Percentiles rank a stretch among this genome's conserved stretches.
Evolutionary conservation across 2,113 vertebrate genomes (phyloP).

Genomic region (Cyanoramphus novaezelandiae): DNA sequence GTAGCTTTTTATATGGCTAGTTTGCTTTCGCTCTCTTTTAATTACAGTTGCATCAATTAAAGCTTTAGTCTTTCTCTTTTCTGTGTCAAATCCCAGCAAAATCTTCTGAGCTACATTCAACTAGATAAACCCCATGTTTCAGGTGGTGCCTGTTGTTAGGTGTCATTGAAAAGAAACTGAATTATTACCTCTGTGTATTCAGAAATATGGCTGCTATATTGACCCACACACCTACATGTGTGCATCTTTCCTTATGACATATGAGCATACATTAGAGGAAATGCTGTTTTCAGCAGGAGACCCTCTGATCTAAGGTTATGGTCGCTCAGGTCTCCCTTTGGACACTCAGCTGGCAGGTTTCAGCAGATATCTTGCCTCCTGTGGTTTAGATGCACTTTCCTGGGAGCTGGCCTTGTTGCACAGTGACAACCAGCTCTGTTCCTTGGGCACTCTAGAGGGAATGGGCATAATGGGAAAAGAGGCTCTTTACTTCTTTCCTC

Average conservation of each 20-base stretch:
- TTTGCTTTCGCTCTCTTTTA: not conserved
- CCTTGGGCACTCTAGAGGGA: not conserved
- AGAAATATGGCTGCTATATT: not conserved
- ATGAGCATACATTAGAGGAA: fast-evolving
- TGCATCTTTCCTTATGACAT: not conserved
- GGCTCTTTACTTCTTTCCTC: not conserved
- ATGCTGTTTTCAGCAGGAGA: not conserved
- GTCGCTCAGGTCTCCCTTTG: not conserved
- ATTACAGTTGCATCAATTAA: not conserved
- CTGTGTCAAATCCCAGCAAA: not conserved
- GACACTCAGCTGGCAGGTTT: not conserved
- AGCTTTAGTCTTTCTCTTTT: not conserved
- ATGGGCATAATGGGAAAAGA: not conserved
- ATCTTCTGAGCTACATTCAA: not conserved
- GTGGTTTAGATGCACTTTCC: not conserved
- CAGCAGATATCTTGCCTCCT: not conserved
- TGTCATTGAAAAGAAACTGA: not conserved
- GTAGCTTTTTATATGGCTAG: not conserved
- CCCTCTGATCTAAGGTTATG: not conserved
- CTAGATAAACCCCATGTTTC: not conserved
- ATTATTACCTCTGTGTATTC: not conserved
- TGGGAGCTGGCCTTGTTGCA: not conserved
- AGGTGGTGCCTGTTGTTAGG: not conserved
- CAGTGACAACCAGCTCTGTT: not conserved
- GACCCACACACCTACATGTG: not conserved